Base-by-base conservation (phyloP, 2,888 invertebrate genomes). In the Sarcophaga carnaria region DNA sequence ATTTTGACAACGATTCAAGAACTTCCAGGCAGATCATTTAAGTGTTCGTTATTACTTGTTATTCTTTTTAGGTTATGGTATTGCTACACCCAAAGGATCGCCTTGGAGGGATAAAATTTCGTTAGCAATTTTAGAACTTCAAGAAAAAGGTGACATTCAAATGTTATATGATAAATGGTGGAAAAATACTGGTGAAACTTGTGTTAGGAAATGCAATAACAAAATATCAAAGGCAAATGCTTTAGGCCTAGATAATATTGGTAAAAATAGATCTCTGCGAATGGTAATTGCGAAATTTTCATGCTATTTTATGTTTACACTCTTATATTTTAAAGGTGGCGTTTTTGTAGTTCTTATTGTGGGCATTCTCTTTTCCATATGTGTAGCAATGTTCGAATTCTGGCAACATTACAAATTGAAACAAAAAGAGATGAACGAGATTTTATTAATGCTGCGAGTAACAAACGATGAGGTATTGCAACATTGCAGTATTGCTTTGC, bases 311-410 rank as follows among this genome's bases (percentile, higher is more conserved):
- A 10, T 37, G 10, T 10, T 37, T 37, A 10, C 37, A 37, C 10
- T 49, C 4, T 69, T 79, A 62, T 5, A 14, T 45, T 72, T 72
- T 78, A 71, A 75, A 91, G 96, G 97, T 88, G 99, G 99, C 2
- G 98, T 99, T 1, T 99, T 99, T 93, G 98, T 99, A 45, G 99
- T 99, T 0, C 94, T 99, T 0, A 95, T 99, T 2, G 98, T 97
- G 88, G 99, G 99, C 0, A 94, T 99, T 74, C 97, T 97, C 0
- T 92, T 98, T 27, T 98, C 99, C 0, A 97, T 98, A 85, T 94
- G 98, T 78, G 97, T 97, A 20, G 96, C 97, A n/a, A 96, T 97
- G 81, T 94, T 96, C 87, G 97, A 97, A 93, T 97, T 97, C 92
- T 96, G 96, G 90, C 96, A 96, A 93, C 95, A 96, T 91, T 95